Evolutionary conservation across 2,888 invertebrate genomes (phyloP), one percentile per base, ranked within the genome.

Genomic region (Callosobruchus maculatus): DNA sequence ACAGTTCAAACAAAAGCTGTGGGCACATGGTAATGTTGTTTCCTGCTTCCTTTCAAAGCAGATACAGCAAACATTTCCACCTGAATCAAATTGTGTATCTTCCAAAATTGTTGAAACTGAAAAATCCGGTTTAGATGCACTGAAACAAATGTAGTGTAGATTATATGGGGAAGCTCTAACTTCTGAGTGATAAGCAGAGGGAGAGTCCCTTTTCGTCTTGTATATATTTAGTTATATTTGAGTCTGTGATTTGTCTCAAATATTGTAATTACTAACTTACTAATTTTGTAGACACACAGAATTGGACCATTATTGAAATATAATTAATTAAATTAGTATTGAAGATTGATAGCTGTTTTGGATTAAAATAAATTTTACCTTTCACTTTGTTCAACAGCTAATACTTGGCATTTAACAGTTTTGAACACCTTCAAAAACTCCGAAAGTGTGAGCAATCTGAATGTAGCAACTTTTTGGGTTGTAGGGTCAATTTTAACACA

Each of bases 1-100:
- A 84, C 94, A 94, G 72, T 89, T 89, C 75, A 90, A 87, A 83
- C 94, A 94, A 85, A 92, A 94, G 80, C 90, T 90, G 83, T 94
- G 94, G 0, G 92, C 88, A 84, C 94, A 94, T 0, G 92, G 92
- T 76, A 94, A 86, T 77, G 91, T 90, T 30, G 93, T 89, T 83
- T 93, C 92, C 0, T 92, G 91, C 81, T 90, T 90, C 73, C 92
- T 86, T 82, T 94, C 93, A 85, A 93, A 89, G 84, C 94, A 94
- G 80, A 94, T 93, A 81, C 92, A 92, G 82, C 93, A 94, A 18
- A 49, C 49, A 49, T 49, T 49, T 49, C 82, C 93, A 92, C 86
- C 83, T 20, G 76, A n/a, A 22, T 71, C 75, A 21, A 72, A 70
- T 67, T 77, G 75, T 7, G 80, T 71, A 74, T 86, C 83, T 72